Evolutionary conservation across 2,113 vertebrate species (phyloP), one percentile per base, ranked within the genome.

Genomic region (Canis aureus): DNA sequence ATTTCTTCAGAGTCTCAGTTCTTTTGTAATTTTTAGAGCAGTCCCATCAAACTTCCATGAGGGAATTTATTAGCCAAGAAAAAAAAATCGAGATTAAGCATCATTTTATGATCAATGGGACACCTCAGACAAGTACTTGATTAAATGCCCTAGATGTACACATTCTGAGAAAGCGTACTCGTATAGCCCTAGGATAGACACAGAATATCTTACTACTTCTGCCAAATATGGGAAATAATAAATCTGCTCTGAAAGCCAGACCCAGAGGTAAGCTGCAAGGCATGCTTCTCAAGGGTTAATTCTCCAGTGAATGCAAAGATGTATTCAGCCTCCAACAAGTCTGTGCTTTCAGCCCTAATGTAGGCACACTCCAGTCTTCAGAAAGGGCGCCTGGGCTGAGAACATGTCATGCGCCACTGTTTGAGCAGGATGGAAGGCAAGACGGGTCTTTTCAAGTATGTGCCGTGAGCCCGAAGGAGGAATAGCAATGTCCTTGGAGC

Each of bases 401-500:
- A 88, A 49, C 53, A 78, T 97, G 92, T 95, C 88, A 91, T 35
- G 94, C 67, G 91, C 43, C 86, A 69, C 84, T 83, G 89, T 95
- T 96, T 97, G 71, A 98, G 97, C 84, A 79, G 78, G 27, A 95
- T 78, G 62, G 88, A 97, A 98, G 95, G 64, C 89, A 96, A 93
- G 95, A 95, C 0, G 53, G 95, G 85, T 96, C 38, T 90, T 98
- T 98, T 98, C 38, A 97, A 78, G 92, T 98, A 93, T 97, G 67
- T 76, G 95, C 85, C 93, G 74, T 90, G 96, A 97, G 97, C 95
- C 96, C 19, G 95, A 95, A 98, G 97, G 95, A 98, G 97, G 97
- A 97, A 96, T 17, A 94, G 74, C 38, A 71, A 53, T 1, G 94
- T 98, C 96, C 95, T 96, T 97, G 97, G 93, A 95, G 96, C 89